Evolutionary conservation across 2,113 vertebrate genomes (phyloP).

Genomic region (Psophia crepitans): DNA sequence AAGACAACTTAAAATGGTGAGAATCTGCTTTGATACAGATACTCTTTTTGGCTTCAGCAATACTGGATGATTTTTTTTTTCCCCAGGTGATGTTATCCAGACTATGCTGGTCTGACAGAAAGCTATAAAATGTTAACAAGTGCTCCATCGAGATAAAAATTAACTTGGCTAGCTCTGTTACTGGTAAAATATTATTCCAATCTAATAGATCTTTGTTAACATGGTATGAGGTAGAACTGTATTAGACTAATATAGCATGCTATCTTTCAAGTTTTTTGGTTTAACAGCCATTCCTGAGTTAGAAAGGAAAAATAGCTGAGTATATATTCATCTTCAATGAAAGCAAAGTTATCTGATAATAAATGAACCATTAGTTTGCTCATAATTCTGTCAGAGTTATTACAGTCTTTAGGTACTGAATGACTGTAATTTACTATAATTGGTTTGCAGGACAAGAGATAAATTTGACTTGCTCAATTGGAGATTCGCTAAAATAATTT

Average conservation of each 20-base stretch:
- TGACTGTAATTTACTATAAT: constrained; percentile 62
- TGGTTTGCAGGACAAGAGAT: constrained; percentile 57
- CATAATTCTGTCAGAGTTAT: constrained; percentile 54
- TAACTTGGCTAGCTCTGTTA: background rate
- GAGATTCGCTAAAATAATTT: constrained; percentile 46
- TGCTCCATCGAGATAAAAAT: background rate
- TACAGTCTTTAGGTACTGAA: constrained; percentile 50
- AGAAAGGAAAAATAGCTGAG: background rate
- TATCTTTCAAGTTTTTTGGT: background rate
- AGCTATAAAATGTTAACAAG: background rate
- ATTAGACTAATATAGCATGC: background rate
- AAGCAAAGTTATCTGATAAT: constrained; percentile 53
- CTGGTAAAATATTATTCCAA: background rate
- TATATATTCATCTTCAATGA: constrained; percentile 17
- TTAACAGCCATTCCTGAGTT: background rate
- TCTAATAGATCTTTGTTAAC: background rate
- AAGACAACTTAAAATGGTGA: background rate
- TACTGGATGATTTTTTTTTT: fast-evolving
- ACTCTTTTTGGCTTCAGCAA: background rate
- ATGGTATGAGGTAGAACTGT: background rate
- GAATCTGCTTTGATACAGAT: background rate
- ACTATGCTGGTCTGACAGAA: background rate
- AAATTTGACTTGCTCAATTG: constrained; percentile 50
- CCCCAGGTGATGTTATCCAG: background rate
- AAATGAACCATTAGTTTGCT: constrained; percentile 59